Evolutionary conservation across 1,140 invertebrate species (phyloP).

Genomic region (Lepidostoma basale): DNA sequence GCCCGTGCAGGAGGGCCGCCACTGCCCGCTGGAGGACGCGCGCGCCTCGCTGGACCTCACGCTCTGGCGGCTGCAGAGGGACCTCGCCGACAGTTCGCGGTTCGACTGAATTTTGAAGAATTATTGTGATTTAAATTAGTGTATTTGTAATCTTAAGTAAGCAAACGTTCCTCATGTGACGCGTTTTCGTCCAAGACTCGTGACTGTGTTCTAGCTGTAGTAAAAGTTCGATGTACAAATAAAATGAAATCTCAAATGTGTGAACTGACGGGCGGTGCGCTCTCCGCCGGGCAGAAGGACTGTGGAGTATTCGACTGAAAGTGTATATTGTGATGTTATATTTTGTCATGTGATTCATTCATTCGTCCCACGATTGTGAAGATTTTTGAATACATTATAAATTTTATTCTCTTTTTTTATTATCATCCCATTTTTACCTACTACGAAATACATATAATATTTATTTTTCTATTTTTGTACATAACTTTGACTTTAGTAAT

Average conservation of each 20-base stretch:
- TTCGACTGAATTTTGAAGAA: constrained; percentile 21
- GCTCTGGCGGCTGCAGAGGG: constrained; percentile 71
- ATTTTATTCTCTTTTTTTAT: background rate
- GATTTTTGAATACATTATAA: background rate
- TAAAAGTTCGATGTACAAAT: constrained; percentile 36
- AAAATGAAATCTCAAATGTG: constrained; percentile 36
- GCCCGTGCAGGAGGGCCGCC: constrained; percentile 80
- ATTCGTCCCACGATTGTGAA: background rate
- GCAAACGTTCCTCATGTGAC: constrained; percentile 35
- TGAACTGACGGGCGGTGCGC: too few species aligned
- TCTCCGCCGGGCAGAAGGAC: background rate
- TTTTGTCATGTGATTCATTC: background rate
- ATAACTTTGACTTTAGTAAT: background rate
- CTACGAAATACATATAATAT: too few species aligned
- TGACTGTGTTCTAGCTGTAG: constrained; percentile 6
- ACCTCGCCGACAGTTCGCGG: constrained; percentile 49
- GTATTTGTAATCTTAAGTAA: too few species aligned
- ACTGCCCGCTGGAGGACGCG: constrained; percentile 91
- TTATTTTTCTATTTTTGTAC: too few species aligned
- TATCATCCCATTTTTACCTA: background rate
- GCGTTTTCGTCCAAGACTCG: background rate
- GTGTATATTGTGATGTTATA: constrained; percentile 18
- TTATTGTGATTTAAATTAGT: constrained; percentile 27
- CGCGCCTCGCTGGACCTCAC: constrained; percentile 83
- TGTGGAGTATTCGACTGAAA: constrained; percentile 19